Conservation (phyloP, 2,113 vertebrate species). For the Forbesichthys papilliferus region DNA sequence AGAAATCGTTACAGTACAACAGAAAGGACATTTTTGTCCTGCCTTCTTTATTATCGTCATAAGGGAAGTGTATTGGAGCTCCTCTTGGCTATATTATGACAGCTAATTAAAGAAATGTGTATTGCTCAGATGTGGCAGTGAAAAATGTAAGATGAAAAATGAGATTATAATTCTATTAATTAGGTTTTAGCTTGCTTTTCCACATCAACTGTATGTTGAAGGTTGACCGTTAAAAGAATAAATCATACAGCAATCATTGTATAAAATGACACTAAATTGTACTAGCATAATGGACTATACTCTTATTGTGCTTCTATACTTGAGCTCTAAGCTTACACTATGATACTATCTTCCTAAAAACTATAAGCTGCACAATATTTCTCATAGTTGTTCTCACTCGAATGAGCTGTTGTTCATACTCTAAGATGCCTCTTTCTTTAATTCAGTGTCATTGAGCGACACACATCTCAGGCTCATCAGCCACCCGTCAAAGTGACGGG, state of each 20-base stretch:
- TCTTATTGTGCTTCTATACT: background rate
- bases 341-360: no score
- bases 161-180: conserved; percentile 69
- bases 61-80: conserved; percentile 62
- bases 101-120: conserved; percentile 74
- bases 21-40: conserved; percentile 55
- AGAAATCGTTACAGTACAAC: conserved; percentile 50
- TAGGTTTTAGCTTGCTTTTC: conserved; percentile 40
- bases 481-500: conserved; percentile 49
- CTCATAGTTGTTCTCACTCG: no score
- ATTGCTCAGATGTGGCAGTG: conserved; percentile 56
- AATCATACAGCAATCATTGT: conserved; percentile 8
- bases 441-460: conserved; percentile 19
- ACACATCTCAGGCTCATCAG: conserved; percentile 45
- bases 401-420: no score
- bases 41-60: conserved; percentile 44
- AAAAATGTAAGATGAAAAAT: conserved; percentile 60
- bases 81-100: conserved; percentile 72
- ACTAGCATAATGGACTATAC: background rate
- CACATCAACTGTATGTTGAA: conserved; percentile 18
- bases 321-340: no score
- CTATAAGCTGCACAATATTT: no score
- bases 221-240: conserved; percentile 12
- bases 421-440: conserved; percentile 45
- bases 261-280: background rate